phyloP scores from a whole-genome alignment of 2,113 vertebrate species.

The Lagopus muta region DNA sequence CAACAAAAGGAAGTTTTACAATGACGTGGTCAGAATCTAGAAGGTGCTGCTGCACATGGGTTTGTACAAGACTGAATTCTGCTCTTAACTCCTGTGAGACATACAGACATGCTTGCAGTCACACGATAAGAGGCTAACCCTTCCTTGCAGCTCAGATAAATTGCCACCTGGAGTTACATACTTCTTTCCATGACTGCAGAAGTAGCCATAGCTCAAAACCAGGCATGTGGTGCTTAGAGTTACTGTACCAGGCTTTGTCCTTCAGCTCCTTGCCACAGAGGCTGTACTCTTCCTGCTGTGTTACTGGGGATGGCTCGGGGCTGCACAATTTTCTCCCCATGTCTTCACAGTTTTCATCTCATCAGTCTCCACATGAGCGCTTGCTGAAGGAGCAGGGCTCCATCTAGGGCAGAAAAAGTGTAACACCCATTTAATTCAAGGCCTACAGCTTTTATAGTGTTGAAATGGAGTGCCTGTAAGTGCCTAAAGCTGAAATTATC shows the following conservation, averaged over 20 bases:
- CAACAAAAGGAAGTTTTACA: neutral
- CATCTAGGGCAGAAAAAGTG: slow-evolving; percentile 48
- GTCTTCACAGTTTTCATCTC: slow-evolving; percentile 74
- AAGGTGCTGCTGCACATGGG: neutral
- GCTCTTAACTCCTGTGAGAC: neutral
- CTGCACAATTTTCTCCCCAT: slow-evolving; percentile 75
- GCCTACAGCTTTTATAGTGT: neutral
- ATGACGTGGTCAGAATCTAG: neutral
- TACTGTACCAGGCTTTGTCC: slow-evolving; percentile 73
- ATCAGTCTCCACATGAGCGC: slow-evolving; percentile 81
- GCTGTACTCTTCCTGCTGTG: slow-evolving; percentile 78
- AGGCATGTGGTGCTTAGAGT: neutral
- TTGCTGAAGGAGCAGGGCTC: slow-evolving; percentile 81
- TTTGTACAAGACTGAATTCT: neutral
- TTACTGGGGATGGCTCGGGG: slow-evolving; percentile 82
- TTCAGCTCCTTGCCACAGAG: slow-evolving; percentile 77
- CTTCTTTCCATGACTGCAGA: no score
- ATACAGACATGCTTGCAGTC: neutral
- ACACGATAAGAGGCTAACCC: neutral
- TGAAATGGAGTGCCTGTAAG: neutral
- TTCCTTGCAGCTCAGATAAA: neutral
- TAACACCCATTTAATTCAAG: neutral
- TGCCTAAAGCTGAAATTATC: neutral
- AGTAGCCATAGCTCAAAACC: no score
- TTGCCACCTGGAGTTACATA: neutral